Evolutionary conservation across 2,888 invertebrate genomes (phyloP), one percentile per base, ranked within the genome.

Genomic region (Mythimna albipuncta): DNA sequence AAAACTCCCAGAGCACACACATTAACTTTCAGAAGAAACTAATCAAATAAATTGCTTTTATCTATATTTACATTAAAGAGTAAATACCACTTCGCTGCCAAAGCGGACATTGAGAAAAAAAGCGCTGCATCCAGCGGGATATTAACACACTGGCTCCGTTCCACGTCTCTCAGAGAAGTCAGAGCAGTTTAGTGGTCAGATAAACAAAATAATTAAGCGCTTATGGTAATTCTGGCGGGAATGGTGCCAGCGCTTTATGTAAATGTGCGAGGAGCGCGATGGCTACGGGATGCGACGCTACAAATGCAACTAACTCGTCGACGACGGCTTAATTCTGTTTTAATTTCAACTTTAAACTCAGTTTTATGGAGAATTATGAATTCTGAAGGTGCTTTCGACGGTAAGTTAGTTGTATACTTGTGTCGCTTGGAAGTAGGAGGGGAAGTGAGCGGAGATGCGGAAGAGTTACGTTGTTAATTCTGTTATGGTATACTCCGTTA

Each of bases 161-260:
- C 89, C 89, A 89, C 84, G 75, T 79, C 81, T 85, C 83, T 78
- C 80, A 68, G 81, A 80, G 83, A 85, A 91, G 90, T 91, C 91
- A 87, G 87, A 89, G 91, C 91, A 90, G 91, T 93, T 93, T 92
- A 93, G 91, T 92, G 94, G 94, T 93, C 92, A 94, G 93, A 94
- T 93, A 94, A 94, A 94, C 94, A 93, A 94, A 94, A 94, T 93
- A 94, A 94, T 93, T 93, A 94, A 94, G 90, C 92, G 91, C 90
- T 93, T 91, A 93, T 92, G 93, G 89, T 91, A 91, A 92, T 91
- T 83, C 82, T 80, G 81, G 77, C 80, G 84, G 85, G 87, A 83
- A 84, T 85, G 85, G 75, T 83, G 79, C 87, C 82, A 85, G 83
- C 41, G 88, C 88, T 89, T 90, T 90, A 91, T 92, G 91, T 89